A percentile compares a stretch with the other conserved stretches of the same genome.
These are phyloP conservation scores for Acanthosepion lycidas DNA, from an alignment of 2,888 invertebrate species.

Conservation along the genomic window DNA sequence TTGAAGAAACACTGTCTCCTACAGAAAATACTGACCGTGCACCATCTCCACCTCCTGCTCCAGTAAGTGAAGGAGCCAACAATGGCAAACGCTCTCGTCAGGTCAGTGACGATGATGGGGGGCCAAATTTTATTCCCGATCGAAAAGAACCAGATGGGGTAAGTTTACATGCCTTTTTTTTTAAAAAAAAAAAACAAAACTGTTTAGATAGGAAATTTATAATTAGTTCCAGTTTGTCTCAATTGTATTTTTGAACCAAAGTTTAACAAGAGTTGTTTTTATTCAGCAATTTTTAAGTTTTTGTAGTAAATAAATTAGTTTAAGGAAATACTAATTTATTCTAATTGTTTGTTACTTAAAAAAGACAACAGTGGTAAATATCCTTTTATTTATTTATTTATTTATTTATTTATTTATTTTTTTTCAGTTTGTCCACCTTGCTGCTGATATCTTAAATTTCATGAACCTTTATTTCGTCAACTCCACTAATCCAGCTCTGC, in stretches of 20 bases:
- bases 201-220: background rate
- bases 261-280: too few species aligned
- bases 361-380: too few species aligned
- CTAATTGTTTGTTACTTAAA: too few species aligned
- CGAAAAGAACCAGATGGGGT: slow-evolving; percentile 86
- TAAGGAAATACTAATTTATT: too few species aligned
- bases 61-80: slow-evolving; percentile 55
- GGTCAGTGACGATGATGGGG: slow-evolving; percentile 67
- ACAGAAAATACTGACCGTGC: slow-evolving; percentile 75
- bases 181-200: background rate
- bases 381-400: background rate
- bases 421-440: slow-evolving; percentile 86
- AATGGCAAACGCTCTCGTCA: slow-evolving; percentile 63
- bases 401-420: slow-evolving; percentile 51
- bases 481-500: slow-evolving; percentile 75
- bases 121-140: slow-evolving; percentile 81
- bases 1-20: slow-evolving; percentile 92
- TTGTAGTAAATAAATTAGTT: too few species aligned
- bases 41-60: slow-evolving; percentile 60
- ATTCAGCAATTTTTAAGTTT: too few species aligned
- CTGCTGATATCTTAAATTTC: slow-evolving; percentile 89
- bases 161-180: slow-evolving; percentile 59
- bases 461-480: slow-evolving; percentile 87
- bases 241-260: too few species aligned
- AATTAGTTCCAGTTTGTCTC: background rate